phyloP scores from a whole-genome alignment of 2,888 invertebrate genomes.

The Drosophila hawaiiensis region DNA sequence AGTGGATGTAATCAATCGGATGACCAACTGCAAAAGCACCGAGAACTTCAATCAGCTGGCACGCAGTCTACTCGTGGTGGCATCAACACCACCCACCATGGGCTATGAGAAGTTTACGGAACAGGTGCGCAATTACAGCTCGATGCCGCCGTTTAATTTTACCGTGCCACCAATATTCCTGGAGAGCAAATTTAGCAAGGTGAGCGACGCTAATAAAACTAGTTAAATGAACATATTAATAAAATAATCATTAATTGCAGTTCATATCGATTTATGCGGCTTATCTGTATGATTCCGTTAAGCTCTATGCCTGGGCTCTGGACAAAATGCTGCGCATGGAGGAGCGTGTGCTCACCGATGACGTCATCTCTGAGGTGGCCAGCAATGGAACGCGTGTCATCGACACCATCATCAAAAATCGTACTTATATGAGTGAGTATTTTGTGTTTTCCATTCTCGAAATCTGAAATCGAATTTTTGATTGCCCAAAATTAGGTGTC shows the following conservation, averaged over 20 bases:
- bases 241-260: constrained; percentile 86
- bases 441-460: too few species aligned
- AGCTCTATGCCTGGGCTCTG: constrained; percentile 94
- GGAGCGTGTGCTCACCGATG: constrained; percentile 87
- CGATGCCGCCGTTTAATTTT: constrained; percentile 93
- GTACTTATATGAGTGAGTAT: constrained; percentile 94
- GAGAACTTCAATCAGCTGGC: constrained; percentile 88
- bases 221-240: not conserved
- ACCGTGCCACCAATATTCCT: constrained; percentile 87
- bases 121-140: constrained; percentile 92
- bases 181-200: constrained; percentile 86
- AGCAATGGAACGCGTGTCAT: constrained; percentile 95
- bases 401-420: constrained; percentile 92
- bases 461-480: not conserved
- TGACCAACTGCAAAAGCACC: constrained; percentile 87
- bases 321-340: constrained; percentile 89
- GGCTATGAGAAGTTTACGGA: constrained; percentile 92
- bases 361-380: constrained; percentile 89
- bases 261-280: constrained; percentile 96
- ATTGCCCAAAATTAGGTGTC: constrained; percentile 89
- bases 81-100: constrained; percentile 92
- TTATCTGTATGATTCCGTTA: constrained; percentile 97
- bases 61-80: constrained; percentile 94
- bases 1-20: constrained; percentile 87
- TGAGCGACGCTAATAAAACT: constrained; percentile 63